Evolutionary conservation across 2,888 invertebrate genomes (phyloP).

Genomic region (Linnaemya vulpina): DNA sequence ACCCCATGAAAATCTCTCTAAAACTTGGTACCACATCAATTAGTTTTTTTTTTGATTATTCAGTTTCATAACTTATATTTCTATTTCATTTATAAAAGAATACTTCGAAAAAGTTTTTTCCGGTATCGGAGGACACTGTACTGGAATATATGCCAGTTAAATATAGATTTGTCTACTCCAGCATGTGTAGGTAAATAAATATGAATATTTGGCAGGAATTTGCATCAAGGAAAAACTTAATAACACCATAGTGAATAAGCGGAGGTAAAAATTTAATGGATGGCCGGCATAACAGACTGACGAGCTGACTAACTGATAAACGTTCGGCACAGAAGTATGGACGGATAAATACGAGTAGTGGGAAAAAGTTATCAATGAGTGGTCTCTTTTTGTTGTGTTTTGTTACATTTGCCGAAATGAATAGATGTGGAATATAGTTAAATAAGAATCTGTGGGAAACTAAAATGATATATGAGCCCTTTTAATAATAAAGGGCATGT

Average conservation of each 20-base stretch:
- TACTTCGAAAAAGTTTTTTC: too few relatives aligned
- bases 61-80: too few relatives aligned
- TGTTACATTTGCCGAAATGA: conserved; percentile 17
- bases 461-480: not conserved
- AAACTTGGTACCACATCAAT: too few relatives aligned
- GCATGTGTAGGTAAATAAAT: conserved; percentile 18
- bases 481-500: too few relatives aligned
- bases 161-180: conserved; percentile 12
- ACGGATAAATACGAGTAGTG: not conserved
- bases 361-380: conserved; percentile 10
- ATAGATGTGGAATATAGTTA: not conserved
- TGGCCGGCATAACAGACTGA: conserved; percentile 22
- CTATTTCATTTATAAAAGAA: too few relatives aligned
- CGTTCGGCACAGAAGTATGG: conserved; percentile 30
- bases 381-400: conserved; percentile 11
- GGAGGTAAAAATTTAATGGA: conserved; percentile 11
- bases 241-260: conserved; percentile 52
- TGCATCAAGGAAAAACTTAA: conserved; percentile 35
- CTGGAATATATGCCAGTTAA: conserved; percentile 29
- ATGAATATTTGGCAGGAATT: conserved; percentile 42
- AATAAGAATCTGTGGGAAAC: not conserved
- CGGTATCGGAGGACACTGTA: not conserved
- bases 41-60: too few relatives aligned
- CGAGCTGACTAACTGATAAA: conserved; percentile 32
- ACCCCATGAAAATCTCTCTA: too few relatives aligned